Evolutionary conservation across 2,113 vertebrate genomes (phyloP).

Genomic region (Pangasianodon hypophthalmus): DNA sequence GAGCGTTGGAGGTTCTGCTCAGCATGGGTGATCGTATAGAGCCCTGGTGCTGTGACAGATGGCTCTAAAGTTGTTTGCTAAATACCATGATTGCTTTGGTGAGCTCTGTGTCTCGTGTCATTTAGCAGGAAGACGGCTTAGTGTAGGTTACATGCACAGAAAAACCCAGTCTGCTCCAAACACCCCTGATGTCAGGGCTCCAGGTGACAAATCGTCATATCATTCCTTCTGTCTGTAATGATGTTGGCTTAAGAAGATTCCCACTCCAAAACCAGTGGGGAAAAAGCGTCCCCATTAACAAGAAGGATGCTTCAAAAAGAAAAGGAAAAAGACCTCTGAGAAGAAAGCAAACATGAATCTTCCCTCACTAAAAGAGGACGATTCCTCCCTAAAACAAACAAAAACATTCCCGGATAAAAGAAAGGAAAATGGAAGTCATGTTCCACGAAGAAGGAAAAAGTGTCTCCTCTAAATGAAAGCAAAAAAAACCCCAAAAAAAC

Average conservation of each 20-base stretch:
- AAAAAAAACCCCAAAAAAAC: neutral
- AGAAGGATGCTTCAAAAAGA: neutral
- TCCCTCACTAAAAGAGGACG: neutral
- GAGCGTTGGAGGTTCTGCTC: neutral
- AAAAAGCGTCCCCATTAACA: neutral
- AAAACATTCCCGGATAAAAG: neutral
- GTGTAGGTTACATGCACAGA: neutral
- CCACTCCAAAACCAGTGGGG: neutral
- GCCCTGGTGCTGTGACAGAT: neutral
- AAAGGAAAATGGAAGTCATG: neutral
- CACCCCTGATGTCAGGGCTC: neutral
- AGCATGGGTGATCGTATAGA: neutral
- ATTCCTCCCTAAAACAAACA: neutral
- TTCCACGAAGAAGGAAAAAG: neutral
- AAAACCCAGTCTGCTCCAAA: neutral
- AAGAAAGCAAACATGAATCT: neutral
- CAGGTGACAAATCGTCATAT: neutral
- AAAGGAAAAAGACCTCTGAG: neutral
- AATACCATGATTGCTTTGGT: neutral
- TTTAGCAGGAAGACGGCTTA: neutral
- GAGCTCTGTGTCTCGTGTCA: neutral
- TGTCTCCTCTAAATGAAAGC: neutral
- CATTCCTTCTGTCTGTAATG: neutral
- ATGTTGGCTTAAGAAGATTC: neutral
- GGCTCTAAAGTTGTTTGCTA: constrained; percentile 7